Percentiles rank a stretch among this genome's conserved stretches.
These are phyloP conservation scores for Rhagoletis zephyria DNA, from an alignment of 1,140 invertebrate genomes.

Conservation along the genomic window DNA sequence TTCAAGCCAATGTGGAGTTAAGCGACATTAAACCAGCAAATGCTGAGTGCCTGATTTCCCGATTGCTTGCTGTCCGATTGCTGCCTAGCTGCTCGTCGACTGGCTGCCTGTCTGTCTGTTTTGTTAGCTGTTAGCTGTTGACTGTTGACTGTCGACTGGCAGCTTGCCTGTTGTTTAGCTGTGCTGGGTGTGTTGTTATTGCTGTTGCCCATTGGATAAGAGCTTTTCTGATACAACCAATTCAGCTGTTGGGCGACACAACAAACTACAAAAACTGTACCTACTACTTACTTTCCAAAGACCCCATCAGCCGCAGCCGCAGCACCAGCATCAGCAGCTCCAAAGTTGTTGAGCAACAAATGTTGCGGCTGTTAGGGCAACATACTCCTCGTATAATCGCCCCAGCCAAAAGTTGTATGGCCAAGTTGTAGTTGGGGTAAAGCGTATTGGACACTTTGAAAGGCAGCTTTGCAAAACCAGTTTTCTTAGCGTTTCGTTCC, in stretches of 20 bases:
- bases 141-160: no score
- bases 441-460: not conserved
- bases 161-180: not conserved
- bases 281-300: constrained; percentile 50
- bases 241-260: constrained; percentile 23
- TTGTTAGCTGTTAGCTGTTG: not conserved
- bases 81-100: not conserved
- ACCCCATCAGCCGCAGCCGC: not conserved
- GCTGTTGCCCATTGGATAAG: not conserved
- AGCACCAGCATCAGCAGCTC: not conserved
- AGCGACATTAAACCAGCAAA: not conserved
- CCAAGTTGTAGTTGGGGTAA: not conserved
- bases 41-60: not conserved
- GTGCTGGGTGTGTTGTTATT: not conserved
- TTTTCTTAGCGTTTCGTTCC: constrained; percentile 21
- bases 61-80: not conserved
- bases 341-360: constrained; percentile 23
- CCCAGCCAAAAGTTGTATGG: not conserved
- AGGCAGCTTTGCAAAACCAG: not conserved
- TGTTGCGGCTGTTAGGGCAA: constrained; percentile 21
- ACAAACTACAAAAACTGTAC: constrained; percentile 38
- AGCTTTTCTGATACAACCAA: constrained; percentile 39
- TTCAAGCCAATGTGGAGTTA: not conserved
- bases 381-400: not conserved
- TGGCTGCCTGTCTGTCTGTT: not conserved